Evolutionary conservation across 1,140 invertebrate species (phyloP).

Genomic region (Drosophila arizonae): DNA sequence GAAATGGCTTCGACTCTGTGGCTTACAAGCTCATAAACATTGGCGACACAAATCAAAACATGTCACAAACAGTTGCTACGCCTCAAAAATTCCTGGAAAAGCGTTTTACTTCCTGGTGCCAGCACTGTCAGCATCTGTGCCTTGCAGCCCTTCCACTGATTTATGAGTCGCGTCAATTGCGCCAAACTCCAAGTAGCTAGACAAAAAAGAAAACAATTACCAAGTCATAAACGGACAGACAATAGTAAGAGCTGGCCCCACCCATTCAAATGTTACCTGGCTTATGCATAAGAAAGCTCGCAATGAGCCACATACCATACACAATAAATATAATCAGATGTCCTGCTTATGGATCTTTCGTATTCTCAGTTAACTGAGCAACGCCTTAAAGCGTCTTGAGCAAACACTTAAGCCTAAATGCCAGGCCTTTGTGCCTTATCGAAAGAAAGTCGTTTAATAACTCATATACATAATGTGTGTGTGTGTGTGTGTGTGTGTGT

Average conservation of each 20-base stretch:
- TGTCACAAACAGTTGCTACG: constrained; percentile 81
- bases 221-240: constrained; percentile 35
- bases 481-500: constrained; percentile 3
- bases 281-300: constrained; percentile 4
- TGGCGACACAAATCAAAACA: constrained; percentile 79
- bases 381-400: constrained; percentile 71
- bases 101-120: constrained; percentile 69
- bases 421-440: constrained; percentile 66
- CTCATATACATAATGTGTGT: constrained; percentile 54
- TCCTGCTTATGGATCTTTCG: constrained; percentile 53
- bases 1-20: constrained; percentile 9
- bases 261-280: constrained; percentile 3
- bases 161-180: constrained; percentile 56
- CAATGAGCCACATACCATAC: constrained; percentile 8
- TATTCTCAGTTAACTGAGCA: constrained; percentile 35
- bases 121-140: constrained; percentile 44
- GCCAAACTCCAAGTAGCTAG: constrained; percentile 39
- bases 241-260: constrained; percentile 13
- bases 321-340: constrained; percentile 53
- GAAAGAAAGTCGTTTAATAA: constrained; percentile 75
- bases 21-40: constrained; percentile 75
- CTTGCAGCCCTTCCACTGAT: constrained; percentile 45
- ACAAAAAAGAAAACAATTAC: constrained; percentile 42
- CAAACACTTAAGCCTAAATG: constrained; percentile 61
- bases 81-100: constrained; percentile 74